A percentile compares a stretch with the other conserved stretches of the same genome.
These are phyloP conservation scores for Agrochola macilenta DNA, from an alignment of 2,888 invertebrate genomes.

Conservation along the genomic window DNA sequence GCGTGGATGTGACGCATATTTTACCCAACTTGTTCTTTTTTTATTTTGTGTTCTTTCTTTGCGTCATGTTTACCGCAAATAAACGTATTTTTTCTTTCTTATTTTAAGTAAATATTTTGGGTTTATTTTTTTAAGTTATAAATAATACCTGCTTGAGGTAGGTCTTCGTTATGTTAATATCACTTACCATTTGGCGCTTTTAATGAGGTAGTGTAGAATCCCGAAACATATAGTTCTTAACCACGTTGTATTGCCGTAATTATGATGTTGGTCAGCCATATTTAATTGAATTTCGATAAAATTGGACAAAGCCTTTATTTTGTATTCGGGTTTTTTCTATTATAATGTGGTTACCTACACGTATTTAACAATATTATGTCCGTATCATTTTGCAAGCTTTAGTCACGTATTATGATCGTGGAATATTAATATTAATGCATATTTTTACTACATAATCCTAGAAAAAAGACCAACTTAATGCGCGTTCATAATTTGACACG, in stretches of 20 bases:
- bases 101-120: too few relatives aligned
- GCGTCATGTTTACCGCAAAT: too few relatives aligned
- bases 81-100: too few relatives aligned
- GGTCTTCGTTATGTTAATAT: too few relatives aligned
- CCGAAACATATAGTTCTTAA: too few relatives aligned
- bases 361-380: conserved; percentile 50
- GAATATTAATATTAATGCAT: conserved; percentile 63
- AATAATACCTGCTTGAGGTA: too few relatives aligned
- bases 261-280: neutral
- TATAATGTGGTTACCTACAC: conserved; percentile 22
- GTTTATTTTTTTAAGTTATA: too few relatives aligned
- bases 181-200: neutral
- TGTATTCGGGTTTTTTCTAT: conserved; percentile 13
- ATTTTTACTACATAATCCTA: conserved; percentile 59
- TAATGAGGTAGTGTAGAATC: neutral
- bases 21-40: too few relatives aligned
- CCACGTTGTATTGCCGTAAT: neutral
- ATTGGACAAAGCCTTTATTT: conserved; percentile 22
- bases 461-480: conserved; percentile 53
- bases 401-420: conserved; percentile 65
- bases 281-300: conserved; percentile 15
- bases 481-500: conserved; percentile 61
- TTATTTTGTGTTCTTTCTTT: too few relatives aligned
- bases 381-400: conserved; percentile 59
- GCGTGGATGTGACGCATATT: too few relatives aligned